These are phyloP conservation scores for Cyprinus carpio DNA, from an alignment of 2,113 vertebrate species.

Conservation along the genomic window DNA sequence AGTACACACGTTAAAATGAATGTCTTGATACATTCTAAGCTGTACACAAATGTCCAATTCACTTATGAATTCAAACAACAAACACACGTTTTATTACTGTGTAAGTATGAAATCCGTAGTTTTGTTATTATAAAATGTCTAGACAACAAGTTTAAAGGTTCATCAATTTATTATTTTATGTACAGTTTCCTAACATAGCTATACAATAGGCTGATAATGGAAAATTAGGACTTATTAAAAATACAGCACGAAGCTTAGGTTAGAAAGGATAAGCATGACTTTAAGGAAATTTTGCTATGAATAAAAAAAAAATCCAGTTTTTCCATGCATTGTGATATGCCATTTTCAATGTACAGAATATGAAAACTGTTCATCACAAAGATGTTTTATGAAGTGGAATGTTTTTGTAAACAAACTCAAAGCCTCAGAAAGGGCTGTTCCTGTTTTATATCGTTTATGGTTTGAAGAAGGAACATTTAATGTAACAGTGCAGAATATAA, in stretches of 20 bases:
- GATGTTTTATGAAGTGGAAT: neutral
- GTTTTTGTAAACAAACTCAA: conserved; percentile 23
- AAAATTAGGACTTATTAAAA: neutral
- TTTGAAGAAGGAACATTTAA: neutral
- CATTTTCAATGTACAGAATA: neutral
- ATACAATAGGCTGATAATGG: conserved; percentile 6
- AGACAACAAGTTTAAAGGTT: neutral
- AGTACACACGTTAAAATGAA: neutral
- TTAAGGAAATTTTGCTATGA: neutral
- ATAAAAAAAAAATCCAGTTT: neutral
- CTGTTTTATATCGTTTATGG: neutral
- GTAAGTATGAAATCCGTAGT: neutral
- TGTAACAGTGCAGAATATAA: neutral
- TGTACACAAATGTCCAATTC: neutral
- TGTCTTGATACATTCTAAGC: neutral
- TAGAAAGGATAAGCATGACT: neutral
- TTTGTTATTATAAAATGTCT: conserved; percentile 16
- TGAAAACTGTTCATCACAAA: neutral
- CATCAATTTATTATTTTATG: conserved; percentile 26
- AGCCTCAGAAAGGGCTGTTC: neutral
- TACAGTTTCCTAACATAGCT: conserved; percentile 30
- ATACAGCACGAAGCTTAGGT: neutral
- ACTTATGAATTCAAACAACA: neutral
- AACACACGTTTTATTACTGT: neutral
- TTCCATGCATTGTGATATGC: neutral